phyloP scores from a whole-genome alignment of 1,140 invertebrate genomes.

The Diorhabda elongata region DNA sequence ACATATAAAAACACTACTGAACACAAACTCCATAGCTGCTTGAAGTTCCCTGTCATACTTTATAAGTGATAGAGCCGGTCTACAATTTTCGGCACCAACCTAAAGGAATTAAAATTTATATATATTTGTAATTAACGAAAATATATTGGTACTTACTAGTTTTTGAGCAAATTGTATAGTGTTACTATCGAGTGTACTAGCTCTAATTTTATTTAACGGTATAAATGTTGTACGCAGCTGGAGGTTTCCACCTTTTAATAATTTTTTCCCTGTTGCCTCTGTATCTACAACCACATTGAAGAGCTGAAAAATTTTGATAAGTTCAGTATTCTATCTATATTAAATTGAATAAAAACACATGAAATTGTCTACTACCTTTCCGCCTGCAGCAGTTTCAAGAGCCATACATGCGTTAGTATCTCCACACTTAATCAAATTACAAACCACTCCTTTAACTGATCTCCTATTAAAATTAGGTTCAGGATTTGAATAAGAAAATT shows the following conservation, averaged over 20 bases:
- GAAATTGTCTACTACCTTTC: conserved; percentile 56
- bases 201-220: conserved; percentile 87
- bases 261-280: conserved; percentile 76
- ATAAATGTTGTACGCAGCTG: conserved; percentile 78
- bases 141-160: conserved; percentile 55
- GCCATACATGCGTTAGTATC: conserved; percentile 73
- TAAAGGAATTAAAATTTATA: conserved; percentile 28
- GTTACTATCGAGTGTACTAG: conserved; percentile 56
- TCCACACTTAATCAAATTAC: conserved; percentile 69
- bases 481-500: conserved; percentile 74
- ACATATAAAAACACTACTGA: conserved; percentile 84
- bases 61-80: conserved; percentile 78
- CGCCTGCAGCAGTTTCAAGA: conserved; percentile 82
- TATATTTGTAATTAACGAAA: neutral
- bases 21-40: conserved; percentile 83
- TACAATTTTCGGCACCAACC: conserved; percentile 76
- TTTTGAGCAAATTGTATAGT: conserved; percentile 66
- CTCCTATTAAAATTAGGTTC: conserved; percentile 71
- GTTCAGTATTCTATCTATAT: neutral
- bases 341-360: neutral
- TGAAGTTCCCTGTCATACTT: conserved; percentile 66
- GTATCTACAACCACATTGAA: conserved; percentile 90
- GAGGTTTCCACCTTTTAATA: conserved; percentile 79
- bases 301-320: conserved; percentile 55
- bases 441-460: conserved; percentile 71